Percentiles rank a stretch among this genome's conserved stretches.
phyloP scores from a whole-genome alignment of 2,888 invertebrate genomes.

The Theretra japonica region DNA sequence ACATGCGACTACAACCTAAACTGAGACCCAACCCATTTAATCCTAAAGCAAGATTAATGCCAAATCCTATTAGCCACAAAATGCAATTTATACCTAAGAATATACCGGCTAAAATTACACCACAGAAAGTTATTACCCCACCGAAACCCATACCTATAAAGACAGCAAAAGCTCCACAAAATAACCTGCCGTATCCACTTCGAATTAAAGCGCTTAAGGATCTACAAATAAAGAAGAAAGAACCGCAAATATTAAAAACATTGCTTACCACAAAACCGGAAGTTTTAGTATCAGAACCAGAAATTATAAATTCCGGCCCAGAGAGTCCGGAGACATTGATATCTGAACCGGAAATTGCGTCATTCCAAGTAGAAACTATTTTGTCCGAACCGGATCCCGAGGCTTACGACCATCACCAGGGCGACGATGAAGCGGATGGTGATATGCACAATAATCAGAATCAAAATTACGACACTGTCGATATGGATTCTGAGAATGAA shows the following conservation, averaged over 20 bases:
- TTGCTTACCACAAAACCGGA: conserved; percentile 78
- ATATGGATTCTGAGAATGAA: conserved; percentile 81
- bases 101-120: conserved; percentile 62
- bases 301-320: conserved; percentile 79
- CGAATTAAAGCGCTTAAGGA: conserved; percentile 82
- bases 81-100: conserved; percentile 71
- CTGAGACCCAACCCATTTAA: conserved; percentile 80
- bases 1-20: conserved; percentile 70
- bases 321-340: conserved; percentile 81
- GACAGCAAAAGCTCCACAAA: conserved; percentile 62
- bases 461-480: conserved; percentile 77
- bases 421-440: conserved; percentile 59
- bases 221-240: conserved; percentile 79
- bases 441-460: conserved; percentile 62
- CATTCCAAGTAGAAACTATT: conserved; percentile 81
- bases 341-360: conserved; percentile 81
- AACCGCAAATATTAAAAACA: conserved; percentile 82
- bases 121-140: conserved; percentile 62
- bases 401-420: conserved; percentile 61
- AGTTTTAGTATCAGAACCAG: conserved; percentile 77
- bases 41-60: conserved; percentile 79
- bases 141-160: conserved; percentile 76
- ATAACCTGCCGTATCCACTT: conserved; percentile 77
- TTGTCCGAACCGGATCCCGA: conserved; percentile 78
- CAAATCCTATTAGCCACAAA: conserved; percentile 79